Conservation (phyloP, 2,888 invertebrate species). For the Mythimna lalbum region DNA sequence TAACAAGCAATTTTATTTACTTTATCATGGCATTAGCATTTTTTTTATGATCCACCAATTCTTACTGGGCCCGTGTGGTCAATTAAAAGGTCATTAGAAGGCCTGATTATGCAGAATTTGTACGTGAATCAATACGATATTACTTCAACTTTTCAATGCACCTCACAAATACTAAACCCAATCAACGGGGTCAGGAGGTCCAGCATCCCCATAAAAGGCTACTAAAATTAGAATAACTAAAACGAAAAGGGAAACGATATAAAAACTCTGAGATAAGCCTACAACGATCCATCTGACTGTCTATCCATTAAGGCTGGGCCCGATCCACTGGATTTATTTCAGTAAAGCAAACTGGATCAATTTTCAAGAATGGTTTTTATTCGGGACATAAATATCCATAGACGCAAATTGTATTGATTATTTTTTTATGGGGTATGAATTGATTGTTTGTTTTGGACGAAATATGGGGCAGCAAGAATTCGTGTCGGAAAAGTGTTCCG, state of each 20-base stretch:
- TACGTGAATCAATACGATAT: too few relatives aligned
- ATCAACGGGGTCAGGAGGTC: not conserved
- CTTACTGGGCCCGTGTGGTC: too few relatives aligned
- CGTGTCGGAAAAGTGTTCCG: conserved; percentile 15
- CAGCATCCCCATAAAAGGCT: conserved; percentile 11
- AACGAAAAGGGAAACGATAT: conserved; percentile 36
- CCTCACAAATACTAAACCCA: not conserved
- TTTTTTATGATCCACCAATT: too few relatives aligned
- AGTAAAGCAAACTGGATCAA: conserved; percentile 57
- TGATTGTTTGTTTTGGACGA: conserved; percentile 14
- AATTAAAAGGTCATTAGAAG: too few relatives aligned
- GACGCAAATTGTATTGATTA: conserved; percentile 40
- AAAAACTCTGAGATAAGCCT: conserved; percentile 44
- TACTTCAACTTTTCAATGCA: too few relatives aligned
- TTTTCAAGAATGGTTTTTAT: conserved; percentile 54
- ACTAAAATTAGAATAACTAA: conserved; percentile 33
- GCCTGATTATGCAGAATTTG: too few relatives aligned
- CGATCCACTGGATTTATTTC: conserved; percentile 55
- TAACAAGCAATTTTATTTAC: too few relatives aligned
- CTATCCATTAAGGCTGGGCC: conserved; percentile 54
- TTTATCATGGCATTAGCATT: too few relatives aligned
- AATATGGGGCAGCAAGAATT: conserved; percentile 5
- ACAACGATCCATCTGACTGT: conserved; percentile 46
- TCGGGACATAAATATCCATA: conserved; percentile 32
- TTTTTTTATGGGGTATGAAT: conserved; percentile 13